phyloP scores from a whole-genome alignment of 35 echinoderm and acorn worm species.

The Acanthaster planci region DNA sequence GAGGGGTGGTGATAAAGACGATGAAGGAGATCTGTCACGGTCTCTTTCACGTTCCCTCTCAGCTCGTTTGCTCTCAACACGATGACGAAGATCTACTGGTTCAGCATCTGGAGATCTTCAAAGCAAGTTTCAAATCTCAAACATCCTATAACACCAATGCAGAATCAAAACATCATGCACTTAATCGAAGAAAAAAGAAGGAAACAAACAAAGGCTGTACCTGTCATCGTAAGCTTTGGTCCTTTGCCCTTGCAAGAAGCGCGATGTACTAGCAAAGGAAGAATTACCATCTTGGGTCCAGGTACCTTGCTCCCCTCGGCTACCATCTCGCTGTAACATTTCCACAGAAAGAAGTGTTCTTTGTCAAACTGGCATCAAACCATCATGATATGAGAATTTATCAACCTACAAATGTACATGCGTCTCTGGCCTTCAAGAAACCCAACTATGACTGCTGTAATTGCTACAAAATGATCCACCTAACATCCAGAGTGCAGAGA shows the following conservation, averaged over 20 bases:
- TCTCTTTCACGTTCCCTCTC: conserved; percentile 49
- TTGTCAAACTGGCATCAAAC: no score
- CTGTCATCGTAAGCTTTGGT: neutral
- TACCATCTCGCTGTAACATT: conserved; percentile 30
- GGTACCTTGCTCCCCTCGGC: conserved; percentile 48
- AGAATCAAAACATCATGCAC: no score
- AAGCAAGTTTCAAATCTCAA: no score
- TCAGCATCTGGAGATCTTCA: conserved; percentile 35
- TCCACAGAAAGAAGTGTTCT: no score
- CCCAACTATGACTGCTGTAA: no score
- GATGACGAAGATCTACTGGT: conserved; percentile 54
- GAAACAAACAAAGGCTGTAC: neutral
- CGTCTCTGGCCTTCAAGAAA: no score
- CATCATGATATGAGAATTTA: no score
- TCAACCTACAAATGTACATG: no score
- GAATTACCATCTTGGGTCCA: conserved; percentile 56
- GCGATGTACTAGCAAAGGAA: conserved; percentile 42
- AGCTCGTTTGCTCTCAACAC: conserved; percentile 67
- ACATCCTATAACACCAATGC: no score
- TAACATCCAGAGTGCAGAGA: no score
- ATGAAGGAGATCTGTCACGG: conserved; percentile 24
- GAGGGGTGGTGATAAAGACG: conserved; percentile 13
- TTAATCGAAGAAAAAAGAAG: no score
- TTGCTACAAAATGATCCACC: no score
- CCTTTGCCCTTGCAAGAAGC: conserved; percentile 44